phyloP scores from a whole-genome alignment of 92 coral and sea anemone genomes.

The Plumapathes pennacea region DNA sequence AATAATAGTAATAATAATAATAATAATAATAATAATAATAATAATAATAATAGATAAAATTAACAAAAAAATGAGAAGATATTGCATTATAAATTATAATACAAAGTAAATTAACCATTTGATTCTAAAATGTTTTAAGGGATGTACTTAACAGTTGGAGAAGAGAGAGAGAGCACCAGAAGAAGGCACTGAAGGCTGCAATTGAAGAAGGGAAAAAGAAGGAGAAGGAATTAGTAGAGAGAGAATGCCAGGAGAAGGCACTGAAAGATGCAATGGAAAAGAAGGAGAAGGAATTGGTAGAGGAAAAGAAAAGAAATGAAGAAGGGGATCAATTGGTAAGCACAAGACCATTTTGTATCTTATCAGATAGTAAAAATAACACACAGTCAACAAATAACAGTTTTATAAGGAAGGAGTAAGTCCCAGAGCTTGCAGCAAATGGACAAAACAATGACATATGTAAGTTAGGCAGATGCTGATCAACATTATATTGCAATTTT shows the following conservation, averaged over 20 bases:
- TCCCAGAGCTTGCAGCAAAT: too few species aligned
- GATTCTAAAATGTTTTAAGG: too few species aligned
- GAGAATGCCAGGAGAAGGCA: not conserved
- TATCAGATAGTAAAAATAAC: not conserved
- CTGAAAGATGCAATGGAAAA: not conserved
- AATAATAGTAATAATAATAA: not conserved
- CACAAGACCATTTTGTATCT: constrained; percentile 2
- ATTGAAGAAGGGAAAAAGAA: not conserved
- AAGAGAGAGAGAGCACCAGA: not conserved
- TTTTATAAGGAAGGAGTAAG: too few species aligned
- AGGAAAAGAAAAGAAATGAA: not conserved
- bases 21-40: not conserved
- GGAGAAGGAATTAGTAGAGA: not conserved
- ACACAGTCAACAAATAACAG: not conserved
- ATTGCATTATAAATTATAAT: too few species aligned
- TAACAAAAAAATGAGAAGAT: not conserved
- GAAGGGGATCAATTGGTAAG: constrained; percentile 1
- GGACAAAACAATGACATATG: too few species aligned
- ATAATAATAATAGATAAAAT: not conserved
- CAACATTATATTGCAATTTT: too few species aligned
- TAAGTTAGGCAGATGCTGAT: too few species aligned
- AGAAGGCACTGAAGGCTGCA: not conserved
- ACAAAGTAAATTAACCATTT: too few species aligned
- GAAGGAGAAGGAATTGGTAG: not conserved
- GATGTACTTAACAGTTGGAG: not conserved